Base-by-base conservation (phyloP, 2,113 vertebrate genomes). In the Silurus asotus region DNA sequence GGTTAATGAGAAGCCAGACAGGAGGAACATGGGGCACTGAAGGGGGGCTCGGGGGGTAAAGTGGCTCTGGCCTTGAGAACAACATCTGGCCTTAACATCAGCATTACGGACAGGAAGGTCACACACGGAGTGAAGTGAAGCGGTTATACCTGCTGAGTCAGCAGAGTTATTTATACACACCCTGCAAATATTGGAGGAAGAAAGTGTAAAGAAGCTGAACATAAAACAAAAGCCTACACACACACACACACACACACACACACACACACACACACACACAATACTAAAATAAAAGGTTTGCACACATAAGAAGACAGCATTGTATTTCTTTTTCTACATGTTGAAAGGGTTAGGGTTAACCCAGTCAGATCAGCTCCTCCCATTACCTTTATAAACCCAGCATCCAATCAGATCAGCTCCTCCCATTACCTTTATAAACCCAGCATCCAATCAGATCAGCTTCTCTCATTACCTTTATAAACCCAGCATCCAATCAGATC, bases 101-200 rank as follows among this genome's bases (percentile, higher is more conserved):
- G 49, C 25, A 20, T 72, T 64, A 83, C 51, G 19, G 81, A 74
- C 2, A 56, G 62, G 37, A 53, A 25, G 62, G 23, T 53, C 90
- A 83, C 84, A 77, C 72, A 79, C 64, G 45, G 14, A 87, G 64
- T 90, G 91, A 91, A 86, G 58, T 53, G 79, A 83, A 83, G 79
- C 11, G 75, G 82, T 88, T 61, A 86, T 45, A 89, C 89, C 85
- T 49, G 14, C 13, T 15, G 11, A 77, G 51, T 55, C 86, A 91
- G 78, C 88, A 76, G 62, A 80, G 37, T 78, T 70, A 65, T 56
- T 83, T 62, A 85, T 58, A 65, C 19, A 55, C n/a, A 15, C 11
- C 15, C 0, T 13, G 37, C 45, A 78, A 64, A 65, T 55, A 65
- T 51, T 8, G 15, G 53, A 45, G 9, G 9, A 81, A 62, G 49